A percentile compares a stretch with the other conserved stretches of the same genome.
phyloP scores from a whole-genome alignment of 2,888 invertebrate genomes.

The Loripinus fragilis region DNA sequence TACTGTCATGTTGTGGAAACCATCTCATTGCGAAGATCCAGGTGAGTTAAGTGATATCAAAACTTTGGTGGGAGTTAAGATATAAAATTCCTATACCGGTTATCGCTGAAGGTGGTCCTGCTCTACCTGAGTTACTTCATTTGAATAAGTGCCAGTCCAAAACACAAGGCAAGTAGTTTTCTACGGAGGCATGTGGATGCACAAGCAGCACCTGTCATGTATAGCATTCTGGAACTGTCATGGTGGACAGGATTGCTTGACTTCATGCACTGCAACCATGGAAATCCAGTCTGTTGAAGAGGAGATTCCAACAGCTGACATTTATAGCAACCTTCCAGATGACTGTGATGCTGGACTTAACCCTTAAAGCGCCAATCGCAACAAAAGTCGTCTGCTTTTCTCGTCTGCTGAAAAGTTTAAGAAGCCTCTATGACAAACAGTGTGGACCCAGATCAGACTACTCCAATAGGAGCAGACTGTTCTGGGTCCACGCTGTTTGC shows the following conservation, averaged over 20 bases:
- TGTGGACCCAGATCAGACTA: too few relatives aligned
- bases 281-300: not conserved
- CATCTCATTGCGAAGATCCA: slow-evolving; percentile 24
- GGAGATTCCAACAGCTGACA: not conserved
- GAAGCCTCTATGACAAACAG: too few relatives aligned
- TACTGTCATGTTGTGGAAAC: slow-evolving; percentile 33
- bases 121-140: slow-evolving; percentile 6
- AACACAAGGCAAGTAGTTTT: not conserved
- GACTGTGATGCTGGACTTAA: not conserved
- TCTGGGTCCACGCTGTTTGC: too few relatives aligned
- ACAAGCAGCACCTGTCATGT: not conserved
- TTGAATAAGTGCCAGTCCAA: slow-evolving; percentile 1
- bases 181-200: slow-evolving; percentile 5
- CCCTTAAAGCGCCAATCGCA: too few relatives aligned
- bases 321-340: not conserved
- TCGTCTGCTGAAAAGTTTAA: too few relatives aligned
- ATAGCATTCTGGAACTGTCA: not conserved
- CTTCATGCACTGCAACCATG: not conserved
- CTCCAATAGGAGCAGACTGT: too few relatives aligned
- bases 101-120: not conserved
- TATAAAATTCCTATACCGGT: slow-evolving; percentile 18
- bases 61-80: slow-evolving; percentile 29
- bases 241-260: not conserved
- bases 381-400: too few relatives aligned
- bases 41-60: slow-evolving; percentile 21